Evolutionary conservation across 2,797 vertebrate genomes (phyloP).

Genomic region (Eremophila alpestris): DNA sequence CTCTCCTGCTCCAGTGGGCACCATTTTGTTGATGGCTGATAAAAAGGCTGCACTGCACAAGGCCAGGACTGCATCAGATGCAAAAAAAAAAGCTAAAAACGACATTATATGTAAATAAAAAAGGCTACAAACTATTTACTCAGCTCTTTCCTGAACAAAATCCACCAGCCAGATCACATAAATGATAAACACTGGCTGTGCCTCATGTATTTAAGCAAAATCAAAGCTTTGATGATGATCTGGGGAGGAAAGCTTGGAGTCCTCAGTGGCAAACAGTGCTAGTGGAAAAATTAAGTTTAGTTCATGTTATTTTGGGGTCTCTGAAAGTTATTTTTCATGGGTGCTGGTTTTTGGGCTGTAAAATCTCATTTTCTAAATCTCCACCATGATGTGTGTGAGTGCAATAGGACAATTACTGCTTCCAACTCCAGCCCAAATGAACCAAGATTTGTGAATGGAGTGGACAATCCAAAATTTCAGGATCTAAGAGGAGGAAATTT

Average conservation of each 20-base stretch:
- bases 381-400: accelerated
- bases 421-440: background rate
- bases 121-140: background rate
- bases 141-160: background rate
- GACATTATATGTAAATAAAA: background rate
- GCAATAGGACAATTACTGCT: background rate
- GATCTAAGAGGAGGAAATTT: background rate
- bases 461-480: background rate
- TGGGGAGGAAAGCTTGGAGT: background rate
- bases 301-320: background rate
- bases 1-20: background rate
- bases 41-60: background rate
- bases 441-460: background rate
- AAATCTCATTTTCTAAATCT: background rate
- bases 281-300: background rate
- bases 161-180: background rate
- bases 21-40: background rate
- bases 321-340: background rate
- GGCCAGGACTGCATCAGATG: background rate
- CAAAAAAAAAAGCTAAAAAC: background rate
- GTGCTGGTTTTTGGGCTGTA: background rate
- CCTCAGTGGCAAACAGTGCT: background rate
- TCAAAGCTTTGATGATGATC: background rate
- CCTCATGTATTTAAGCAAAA: background rate
- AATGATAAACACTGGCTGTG: background rate